These are phyloP conservation scores for Rattus rattus DNA, from an alignment of 2,113 vertebrate genomes.

Conservation along the genomic window DNA sequence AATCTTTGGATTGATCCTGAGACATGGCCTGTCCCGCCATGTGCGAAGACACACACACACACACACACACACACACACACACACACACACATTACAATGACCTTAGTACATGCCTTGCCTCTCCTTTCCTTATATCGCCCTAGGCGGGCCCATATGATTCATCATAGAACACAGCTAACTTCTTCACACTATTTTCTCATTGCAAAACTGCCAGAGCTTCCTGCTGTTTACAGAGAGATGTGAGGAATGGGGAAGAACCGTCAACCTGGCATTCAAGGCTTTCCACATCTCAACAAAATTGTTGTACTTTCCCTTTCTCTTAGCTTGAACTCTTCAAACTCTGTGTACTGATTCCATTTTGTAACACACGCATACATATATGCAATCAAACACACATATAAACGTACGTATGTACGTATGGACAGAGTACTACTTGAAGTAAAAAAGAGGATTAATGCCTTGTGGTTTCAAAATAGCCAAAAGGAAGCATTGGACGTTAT, in stretches of 20 bases:
- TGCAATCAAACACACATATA: no score
- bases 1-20: background rate
- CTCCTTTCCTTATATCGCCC: background rate
- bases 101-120: background rate
- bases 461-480: background rate
- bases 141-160: background rate
- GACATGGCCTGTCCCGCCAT: rapidly evolving
- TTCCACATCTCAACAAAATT: background rate
- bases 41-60: no score
- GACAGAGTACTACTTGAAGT: background rate
- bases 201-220: background rate
- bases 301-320: background rate
- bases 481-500: background rate
- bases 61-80: no score
- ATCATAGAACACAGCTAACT: background rate
- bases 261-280: background rate
- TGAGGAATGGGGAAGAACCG: background rate
- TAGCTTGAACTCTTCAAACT: background rate
- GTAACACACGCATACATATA: background rate
- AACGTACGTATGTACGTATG: rapidly evolving
- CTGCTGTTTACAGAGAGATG: background rate
- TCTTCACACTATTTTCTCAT: background rate
- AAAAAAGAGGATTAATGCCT: background rate
- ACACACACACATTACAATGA: background rate
- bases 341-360: background rate